Percentiles rank a stretch among this genome's conserved stretches.
Evolutionary conservation across 2,113 vertebrate species (phyloP).

Genomic region (Seriola aureovittata): DNA sequence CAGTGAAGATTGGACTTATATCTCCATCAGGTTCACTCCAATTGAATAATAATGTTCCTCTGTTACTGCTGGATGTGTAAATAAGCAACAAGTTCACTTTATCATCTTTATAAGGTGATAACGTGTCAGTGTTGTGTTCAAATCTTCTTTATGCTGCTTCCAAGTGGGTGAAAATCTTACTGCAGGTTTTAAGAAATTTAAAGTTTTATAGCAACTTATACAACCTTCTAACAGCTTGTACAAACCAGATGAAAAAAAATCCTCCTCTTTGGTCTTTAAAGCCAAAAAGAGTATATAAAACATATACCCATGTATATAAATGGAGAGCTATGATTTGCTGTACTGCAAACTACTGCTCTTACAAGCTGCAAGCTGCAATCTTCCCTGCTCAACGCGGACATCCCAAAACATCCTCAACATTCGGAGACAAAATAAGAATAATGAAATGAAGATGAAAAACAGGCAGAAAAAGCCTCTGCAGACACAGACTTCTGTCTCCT

Average conservation of each 20-base stretch:
- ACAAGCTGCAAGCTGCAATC: background rate
- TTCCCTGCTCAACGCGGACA: background rate
- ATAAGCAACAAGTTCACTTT: no score
- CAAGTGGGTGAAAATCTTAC: no score
- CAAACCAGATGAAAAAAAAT: background rate
- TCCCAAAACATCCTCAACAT: background rate
- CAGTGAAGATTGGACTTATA: no score
- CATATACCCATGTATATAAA: background rate
- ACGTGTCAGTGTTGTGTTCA: no score
- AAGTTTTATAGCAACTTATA: background rate
- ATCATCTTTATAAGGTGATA: no score
- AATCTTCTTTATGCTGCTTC: no score
- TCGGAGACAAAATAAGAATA: background rate
- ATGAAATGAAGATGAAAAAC: background rate
- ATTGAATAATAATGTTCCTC: background rate
- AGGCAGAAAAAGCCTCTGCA: constrained; percentile 5
- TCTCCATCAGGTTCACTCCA: no score
- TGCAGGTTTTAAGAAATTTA: no score
- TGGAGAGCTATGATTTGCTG: background rate
- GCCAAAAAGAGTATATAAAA: background rate
- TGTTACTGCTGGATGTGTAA: background rate
- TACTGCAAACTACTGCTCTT: no score
- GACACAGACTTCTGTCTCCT: constrained; percentile 14
- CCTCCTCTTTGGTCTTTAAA: background rate
- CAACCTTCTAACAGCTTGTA: background rate